Percentiles rank a stretch among this genome's conserved stretches.
These are phyloP conservation scores for Rotaria macrura DNA, from an alignment of 2,888 invertebrate genomes.

Conservation along the genomic window DNA sequence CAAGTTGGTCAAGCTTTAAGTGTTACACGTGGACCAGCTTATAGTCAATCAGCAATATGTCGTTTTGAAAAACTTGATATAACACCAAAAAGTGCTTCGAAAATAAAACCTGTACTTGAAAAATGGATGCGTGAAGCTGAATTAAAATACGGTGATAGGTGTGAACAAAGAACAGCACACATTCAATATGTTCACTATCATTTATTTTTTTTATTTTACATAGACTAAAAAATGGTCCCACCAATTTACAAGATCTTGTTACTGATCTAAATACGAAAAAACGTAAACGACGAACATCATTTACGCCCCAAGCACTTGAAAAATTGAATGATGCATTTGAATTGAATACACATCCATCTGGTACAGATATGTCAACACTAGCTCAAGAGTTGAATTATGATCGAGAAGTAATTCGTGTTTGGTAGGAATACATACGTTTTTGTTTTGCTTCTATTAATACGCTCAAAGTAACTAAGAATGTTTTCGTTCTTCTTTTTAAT, in stretches of 20 bases:
- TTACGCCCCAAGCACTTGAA: conserved; percentile 89
- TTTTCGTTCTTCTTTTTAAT: neutral
- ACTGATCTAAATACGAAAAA: conserved; percentile 63
- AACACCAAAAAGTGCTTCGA: conserved; percentile 96
- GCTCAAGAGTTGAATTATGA: conserved; percentile 91
- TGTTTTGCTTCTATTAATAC: too few species aligned
- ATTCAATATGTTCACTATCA: neutral
- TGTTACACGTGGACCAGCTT: conserved; percentile 89
- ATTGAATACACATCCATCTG: conserved; percentile 91
- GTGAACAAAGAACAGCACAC: neutral
- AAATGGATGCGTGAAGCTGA: conserved; percentile 98
- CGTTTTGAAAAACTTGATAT: conserved; percentile 96
- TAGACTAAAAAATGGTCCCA: conserved; percentile 31
- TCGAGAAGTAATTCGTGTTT: conserved; percentile 90
- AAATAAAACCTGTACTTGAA: conserved; percentile 94
- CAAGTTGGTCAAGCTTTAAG: conserved; percentile 77
- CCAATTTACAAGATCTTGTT: conserved; percentile 70
- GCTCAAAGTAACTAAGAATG: neutral
- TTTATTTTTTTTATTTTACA: neutral
- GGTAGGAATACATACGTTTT: conserved; percentile 52
- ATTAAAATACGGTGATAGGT: conserved; percentile 69
- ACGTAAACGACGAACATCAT: conserved; percentile 84
- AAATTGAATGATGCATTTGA: conserved; percentile 87
- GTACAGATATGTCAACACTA: conserved; percentile 90
- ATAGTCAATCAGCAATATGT: conserved; percentile 96